These are phyloP conservation scores for Holotrichia oblita DNA, from an alignment of 1,140 invertebrate genomes.

Conservation along the genomic window DNA sequence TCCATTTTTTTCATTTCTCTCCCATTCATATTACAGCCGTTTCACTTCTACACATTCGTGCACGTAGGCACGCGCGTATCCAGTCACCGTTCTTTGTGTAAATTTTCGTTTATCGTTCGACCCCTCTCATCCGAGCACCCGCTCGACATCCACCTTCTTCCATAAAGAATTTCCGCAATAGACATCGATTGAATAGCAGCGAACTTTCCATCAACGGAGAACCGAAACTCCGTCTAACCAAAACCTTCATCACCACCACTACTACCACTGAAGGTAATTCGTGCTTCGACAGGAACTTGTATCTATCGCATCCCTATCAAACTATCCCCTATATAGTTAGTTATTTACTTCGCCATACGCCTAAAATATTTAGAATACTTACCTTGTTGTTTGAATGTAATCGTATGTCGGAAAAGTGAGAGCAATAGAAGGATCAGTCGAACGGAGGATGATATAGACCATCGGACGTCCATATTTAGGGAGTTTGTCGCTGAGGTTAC, in stretches of 20 bases:
- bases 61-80: neutral
- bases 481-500: constrained; percentile 53
- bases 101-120: constrained; percentile 23
- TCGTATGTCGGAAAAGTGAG: constrained; percentile 49
- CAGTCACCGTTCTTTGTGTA: constrained; percentile 21
- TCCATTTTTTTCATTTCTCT: constrained; percentile 3
- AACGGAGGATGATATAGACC: constrained; percentile 50
- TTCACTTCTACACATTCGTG: neutral
- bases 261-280: neutral
- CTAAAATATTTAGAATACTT: constrained; percentile 37
- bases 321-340: neutral
- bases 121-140: neutral
- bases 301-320: neutral
- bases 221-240: constrained; percentile 1
- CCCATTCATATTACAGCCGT: neutral
- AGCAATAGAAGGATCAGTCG: constrained; percentile 49
- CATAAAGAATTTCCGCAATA: constrained; percentile 26
- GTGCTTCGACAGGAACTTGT: neutral
- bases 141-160: constrained; percentile 6
- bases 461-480: constrained; percentile 56
- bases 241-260: constrained; percentile 10
- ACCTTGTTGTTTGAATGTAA: constrained; percentile 56
- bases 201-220: constrained; percentile 26
- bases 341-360: neutral
- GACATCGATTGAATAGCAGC: constrained; percentile 24